These are phyloP conservation scores for Prietella phreatophila DNA, from an alignment of 2,113 vertebrate species.

Conservation along the genomic window DNA sequence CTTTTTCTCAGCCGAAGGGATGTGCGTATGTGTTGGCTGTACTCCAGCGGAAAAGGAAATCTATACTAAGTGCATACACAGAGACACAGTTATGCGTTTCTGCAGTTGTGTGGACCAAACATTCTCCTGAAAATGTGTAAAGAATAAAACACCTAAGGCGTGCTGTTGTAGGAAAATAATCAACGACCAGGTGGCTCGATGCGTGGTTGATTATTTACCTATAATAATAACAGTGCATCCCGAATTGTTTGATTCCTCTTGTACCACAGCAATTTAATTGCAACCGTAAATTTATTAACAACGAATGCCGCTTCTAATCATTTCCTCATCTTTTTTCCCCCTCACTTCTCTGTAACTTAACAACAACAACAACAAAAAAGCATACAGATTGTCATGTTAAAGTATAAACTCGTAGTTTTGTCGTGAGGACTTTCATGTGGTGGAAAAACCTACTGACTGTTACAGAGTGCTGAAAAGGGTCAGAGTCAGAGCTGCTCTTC, in stretches of 20 bases:
- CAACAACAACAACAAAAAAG: background rate
- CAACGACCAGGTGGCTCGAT: background rate
- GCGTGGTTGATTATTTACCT: background rate
- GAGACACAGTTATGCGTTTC: background rate
- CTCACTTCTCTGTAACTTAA: no score
- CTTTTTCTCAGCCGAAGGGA: conserved; percentile 8
- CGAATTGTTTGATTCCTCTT: background rate
- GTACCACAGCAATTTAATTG: background rate
- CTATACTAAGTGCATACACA: conserved; percentile 20
- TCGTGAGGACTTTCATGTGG: background rate
- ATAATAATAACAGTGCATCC: background rate
- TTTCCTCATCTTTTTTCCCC: background rate
- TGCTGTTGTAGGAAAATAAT: background rate
- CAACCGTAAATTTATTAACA: no score
- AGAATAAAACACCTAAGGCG: no score
- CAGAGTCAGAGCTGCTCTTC: background rate
- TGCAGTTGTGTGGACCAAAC: background rate
- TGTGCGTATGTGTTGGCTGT: conserved; percentile 18
- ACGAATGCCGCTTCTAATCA: background rate
- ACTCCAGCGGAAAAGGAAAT: conserved; percentile 31
- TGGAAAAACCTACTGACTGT: background rate
- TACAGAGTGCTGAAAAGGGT: background rate
- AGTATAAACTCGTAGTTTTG: background rate
- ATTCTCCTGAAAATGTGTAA: background rate
- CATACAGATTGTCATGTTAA: background rate